Base-by-base conservation (phyloP, 2,797 vertebrate species). In the Bryconaethiops microstoma region DNA sequence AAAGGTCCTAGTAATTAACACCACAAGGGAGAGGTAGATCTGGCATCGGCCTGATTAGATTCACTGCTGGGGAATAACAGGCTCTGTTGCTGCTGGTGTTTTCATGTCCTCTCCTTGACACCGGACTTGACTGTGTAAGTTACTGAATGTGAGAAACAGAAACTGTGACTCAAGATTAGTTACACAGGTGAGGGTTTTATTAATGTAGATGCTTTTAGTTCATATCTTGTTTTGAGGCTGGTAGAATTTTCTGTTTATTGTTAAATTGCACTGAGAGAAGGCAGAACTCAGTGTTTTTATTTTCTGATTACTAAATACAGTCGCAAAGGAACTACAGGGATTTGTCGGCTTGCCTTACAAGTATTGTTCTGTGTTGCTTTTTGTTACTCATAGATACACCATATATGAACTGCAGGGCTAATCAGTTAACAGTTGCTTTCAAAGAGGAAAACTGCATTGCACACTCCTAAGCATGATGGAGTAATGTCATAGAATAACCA, bases 1-100 rank as follows among this genome's bases (percentile, higher is more conserved):
- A 88, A 85, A 79, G 80, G 84, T 23, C 84, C 86, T 40, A 29
- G 71, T 50, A 81, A 86, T 54, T 87, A 86, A 60, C 55, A 29
- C 19, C 54, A 29, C 6, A 16, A 0, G 29, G 52, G 16, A 57
- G 63, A 59, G 8, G 67, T 19, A 45, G 29, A 59, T 50, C 14
- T 55, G 21, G 1, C 16, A 39, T 14, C 40, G 19, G 72, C 23
- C 55, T 77, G 7, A 19, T 8, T 7, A n/a, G 59, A 74, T 63
- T 21, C 67, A 57, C 59, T 45, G 16, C 74, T 10, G 12, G 67
- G n/a, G 16, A 76, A 59, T 55, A 55, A 84, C 68, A 78, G 9
- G 23, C 76, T 73, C 48, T 0, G 35, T 77, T 82, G 81, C 48
- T 42, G 68, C 50, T 76, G 17, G 40, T 23, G 2, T n/a, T 67